Evolutionary conservation across 2,113 vertebrate genomes (phyloP).

Genomic region (Meriones unguiculatus): DNA sequence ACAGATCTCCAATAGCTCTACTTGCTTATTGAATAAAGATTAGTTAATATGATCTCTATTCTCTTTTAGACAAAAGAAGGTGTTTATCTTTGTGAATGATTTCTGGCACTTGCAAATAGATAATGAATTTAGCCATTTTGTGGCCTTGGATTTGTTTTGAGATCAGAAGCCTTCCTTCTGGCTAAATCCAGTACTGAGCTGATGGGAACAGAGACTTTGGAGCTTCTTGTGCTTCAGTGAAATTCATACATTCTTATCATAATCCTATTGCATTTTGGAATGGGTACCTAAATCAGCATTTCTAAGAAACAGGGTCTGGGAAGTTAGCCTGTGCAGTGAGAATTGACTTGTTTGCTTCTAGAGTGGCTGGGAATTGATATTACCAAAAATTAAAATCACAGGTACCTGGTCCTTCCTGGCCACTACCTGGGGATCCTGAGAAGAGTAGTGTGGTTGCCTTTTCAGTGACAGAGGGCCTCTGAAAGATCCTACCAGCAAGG

Average conservation of each 20-base stretch:
- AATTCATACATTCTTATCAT: neutral
- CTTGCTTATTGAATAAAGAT: slow-evolving; percentile 42
- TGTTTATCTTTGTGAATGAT: neutral
- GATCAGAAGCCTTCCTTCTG: neutral
- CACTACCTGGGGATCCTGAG: neutral
- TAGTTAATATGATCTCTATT: neutral
- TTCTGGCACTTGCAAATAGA: neutral
- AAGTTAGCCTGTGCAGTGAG: neutral
- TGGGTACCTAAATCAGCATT: neutral
- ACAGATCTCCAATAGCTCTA: slow-evolving; percentile 12
- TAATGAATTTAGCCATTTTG: neutral
- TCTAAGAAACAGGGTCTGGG: neutral
- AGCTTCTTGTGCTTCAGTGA: neutral
- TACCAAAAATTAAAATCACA: neutral
- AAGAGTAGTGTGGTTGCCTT: neutral
- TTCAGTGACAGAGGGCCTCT: neutral
- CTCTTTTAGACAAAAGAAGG: neutral
- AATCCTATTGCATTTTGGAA: neutral
- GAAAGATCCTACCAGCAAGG: no score
- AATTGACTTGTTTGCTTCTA: neutral
- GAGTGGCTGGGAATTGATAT: neutral
- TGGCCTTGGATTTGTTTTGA: neutral
- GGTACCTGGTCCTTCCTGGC: neutral
- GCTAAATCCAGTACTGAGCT: neutral
- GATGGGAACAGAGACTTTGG: neutral